Evolutionary conservation across 2,797 vertebrate species (phyloP), one percentile per base, ranked within the genome.

Genomic region (Sebastes melanostomus): DNA sequence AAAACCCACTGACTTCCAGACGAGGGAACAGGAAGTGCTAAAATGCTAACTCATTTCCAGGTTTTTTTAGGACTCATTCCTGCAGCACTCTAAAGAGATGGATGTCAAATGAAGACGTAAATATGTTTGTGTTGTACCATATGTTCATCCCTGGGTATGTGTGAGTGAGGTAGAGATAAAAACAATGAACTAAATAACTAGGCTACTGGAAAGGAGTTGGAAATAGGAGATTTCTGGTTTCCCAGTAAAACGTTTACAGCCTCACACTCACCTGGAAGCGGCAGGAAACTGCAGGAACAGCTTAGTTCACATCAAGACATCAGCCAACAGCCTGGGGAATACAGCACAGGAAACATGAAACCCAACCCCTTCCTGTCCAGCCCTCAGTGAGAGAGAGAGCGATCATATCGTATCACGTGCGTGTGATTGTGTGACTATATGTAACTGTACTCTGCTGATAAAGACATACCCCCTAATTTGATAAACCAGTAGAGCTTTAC

Each of bases 331-430:
- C 66, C 73, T 62, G 81, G 88, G 91, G 90, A 92, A 88, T 72
- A 80, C 60, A 78, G 69, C 56, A 22, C 80, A 91, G 89, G 91
- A 92, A 92, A 66, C 81, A 30, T 82, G 87, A 88, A 92, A 92
- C 88, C 88, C 89, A 82, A 80, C n/a, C 78, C 76, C 78, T 86
- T 92, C 91, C 89, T 91, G 85, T 70, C 66, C 67, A 12, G 8
- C 72, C 32, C 65, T 4, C 16, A 16, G 72, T 13, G 76, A 13
- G 32, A 59, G 59, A 50, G 30, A 22, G 30, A 22, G 38, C 38
- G 74, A 66, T 71, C 66, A 25, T 56, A 85, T 90, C 46, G 8
- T 58, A 36, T 78, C 62, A 56, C 11, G 4, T 72, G 66, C 4
- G 1, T 9, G n/a, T n/a, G 46, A 70, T 25, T 65, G 29, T 66